Percentiles rank a stretch among this genome's conserved stretches.
Evolutionary conservation across 2,113 vertebrate genomes (phyloP).

Genomic region (Lycocorax pyrrhopterus): DNA sequence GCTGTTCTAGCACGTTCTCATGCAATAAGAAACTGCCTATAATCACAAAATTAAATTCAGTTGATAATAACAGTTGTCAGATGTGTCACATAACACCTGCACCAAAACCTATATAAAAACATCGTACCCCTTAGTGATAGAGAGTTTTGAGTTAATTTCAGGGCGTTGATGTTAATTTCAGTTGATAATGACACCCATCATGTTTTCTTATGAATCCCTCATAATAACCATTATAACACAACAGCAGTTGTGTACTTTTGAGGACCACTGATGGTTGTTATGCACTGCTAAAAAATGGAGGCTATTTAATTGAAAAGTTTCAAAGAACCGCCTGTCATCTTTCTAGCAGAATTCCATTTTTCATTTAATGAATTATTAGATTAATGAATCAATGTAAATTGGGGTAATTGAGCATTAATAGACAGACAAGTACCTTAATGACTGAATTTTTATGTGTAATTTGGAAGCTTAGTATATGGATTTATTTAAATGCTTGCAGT

Average conservation of each 20-base stretch:
- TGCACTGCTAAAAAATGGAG: background rate
- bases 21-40: background rate
- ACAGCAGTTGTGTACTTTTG: background rate
- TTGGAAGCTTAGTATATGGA: background rate
- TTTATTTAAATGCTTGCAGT: background rate
- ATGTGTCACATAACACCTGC: background rate
- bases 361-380: background rate
- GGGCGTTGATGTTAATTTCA: background rate
- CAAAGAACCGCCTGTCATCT: background rate
- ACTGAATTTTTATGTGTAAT: background rate
- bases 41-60: background rate
- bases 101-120: background rate
- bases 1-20: background rate
- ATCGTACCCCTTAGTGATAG: background rate
- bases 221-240: rapidly evolving
- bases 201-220: background rate
- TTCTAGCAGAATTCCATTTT: background rate
- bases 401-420: background rate
- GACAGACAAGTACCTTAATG: background rate
- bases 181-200: background rate
- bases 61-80: background rate
- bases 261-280: rapidly evolving
- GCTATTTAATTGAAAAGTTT: background rate
- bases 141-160: background rate
- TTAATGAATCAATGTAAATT: background rate